Evolutionary conservation across 2,113 vertebrate genomes (phyloP), one percentile per base, ranked within the genome.

Genomic region (Syngnathus scovelli): DNA sequence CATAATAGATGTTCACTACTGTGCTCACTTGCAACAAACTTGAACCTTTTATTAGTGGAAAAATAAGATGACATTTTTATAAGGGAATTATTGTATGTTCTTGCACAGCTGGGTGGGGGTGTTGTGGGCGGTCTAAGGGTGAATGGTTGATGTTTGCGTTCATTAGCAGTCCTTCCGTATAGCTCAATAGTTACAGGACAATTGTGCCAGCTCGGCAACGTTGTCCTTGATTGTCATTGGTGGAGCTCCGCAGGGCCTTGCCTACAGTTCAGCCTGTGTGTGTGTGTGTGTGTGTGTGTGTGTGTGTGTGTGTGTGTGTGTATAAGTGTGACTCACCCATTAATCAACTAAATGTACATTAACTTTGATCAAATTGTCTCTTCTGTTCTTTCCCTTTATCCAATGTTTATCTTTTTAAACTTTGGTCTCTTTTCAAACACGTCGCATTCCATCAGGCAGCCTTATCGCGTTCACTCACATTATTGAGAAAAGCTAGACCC

Each of bases 191-290:
- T 69, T 73, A 68, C 67, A 75, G 77, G 60, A 76, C 80, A 71
- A 79, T 79, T 76, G 74, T 67, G 76, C 74, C 67, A 36, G 74
- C 68, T 67, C 51, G 70, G 66, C 66, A 64, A 23, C 36, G 6
- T 46, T 80, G 82, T 83, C 84, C 84, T 89, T 87, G 77, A 70
- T 23, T 78, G 67, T 80, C 70, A 81, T 85, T 85, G 77, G 78
- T 62, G 56, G 64, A 58, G 61, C 54, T 77, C 69, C 78, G 74
- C 64, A 33, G 67, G 65, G 52, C 55, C 61, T 66, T 67, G 66
- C 76, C 63, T 84, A 71, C 21, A 55, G 70, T 76, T 69, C 81
- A 79, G 72, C 74, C 61, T 75, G 0, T 73, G 51, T 62, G 61
- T 66, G 12, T 69, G 27, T n/a, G 16, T 68, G 61, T 55, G 66